Conservation (phyloP, 2,797 vertebrate genomes). For the Amphiprion clarkii region DNA sequence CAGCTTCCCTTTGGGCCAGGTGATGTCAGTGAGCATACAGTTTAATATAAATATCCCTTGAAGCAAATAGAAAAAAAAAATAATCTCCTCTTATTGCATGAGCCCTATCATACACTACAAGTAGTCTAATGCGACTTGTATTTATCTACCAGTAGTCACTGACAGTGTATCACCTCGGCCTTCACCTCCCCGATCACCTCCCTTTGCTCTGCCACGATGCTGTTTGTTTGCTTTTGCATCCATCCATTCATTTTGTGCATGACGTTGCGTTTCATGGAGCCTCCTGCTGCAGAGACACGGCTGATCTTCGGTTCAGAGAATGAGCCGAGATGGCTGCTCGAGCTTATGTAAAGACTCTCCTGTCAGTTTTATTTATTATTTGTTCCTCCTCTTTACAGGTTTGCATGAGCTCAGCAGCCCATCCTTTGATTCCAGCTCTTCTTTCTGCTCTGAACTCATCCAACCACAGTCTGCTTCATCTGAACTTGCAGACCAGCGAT, state of each 20-base stretch:
- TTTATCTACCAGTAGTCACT: too few species aligned
- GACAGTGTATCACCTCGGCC: neutral
- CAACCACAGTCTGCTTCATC: constrained; percentile 42
- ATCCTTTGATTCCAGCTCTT: neutral
- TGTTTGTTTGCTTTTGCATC: constrained; percentile 18
- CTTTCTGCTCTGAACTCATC: neutral
- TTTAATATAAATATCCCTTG: too few species aligned
- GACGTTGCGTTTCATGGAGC: constrained; percentile 8
- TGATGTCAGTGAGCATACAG: too few species aligned
- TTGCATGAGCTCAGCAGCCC: constrained; percentile 64
- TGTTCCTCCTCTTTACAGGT: constrained; percentile 42
- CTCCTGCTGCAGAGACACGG: too few species aligned
- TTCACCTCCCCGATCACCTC: neutral
- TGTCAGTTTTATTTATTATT: constrained; percentile 5
- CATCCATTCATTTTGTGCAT: constrained; percentile 44
- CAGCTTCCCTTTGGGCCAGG: too few species aligned
- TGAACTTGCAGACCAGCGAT: constrained; percentile 12
- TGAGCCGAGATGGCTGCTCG: constrained; percentile 40
- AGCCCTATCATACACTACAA: too few species aligned
- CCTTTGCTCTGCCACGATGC: constrained; percentile 14
- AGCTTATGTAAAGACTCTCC: neutral
- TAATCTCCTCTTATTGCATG: too few species aligned
- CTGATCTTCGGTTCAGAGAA: constrained; percentile 10
- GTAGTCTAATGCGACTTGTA: too few species aligned
- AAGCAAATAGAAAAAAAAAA: too few species aligned